phyloP scores from a whole-genome alignment of 1,140 invertebrate genomes.

The Oreohelix idahoensis region DNA sequence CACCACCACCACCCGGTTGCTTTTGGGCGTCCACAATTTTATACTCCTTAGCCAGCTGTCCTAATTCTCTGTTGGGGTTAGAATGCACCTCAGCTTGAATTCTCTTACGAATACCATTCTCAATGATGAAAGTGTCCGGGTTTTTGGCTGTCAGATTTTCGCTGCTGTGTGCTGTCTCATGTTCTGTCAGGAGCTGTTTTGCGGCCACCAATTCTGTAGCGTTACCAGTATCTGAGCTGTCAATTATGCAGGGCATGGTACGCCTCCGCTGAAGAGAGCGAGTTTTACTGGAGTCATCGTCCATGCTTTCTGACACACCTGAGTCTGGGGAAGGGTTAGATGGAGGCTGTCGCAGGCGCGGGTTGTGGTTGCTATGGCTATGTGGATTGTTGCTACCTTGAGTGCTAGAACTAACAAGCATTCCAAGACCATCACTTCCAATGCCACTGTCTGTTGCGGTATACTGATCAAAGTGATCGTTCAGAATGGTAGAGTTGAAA shows the following conservation, averaged over 20 bases:
- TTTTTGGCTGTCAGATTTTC: constrained; percentile 65
- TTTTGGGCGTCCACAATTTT: constrained; percentile 88
- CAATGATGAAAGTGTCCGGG: constrained; percentile 71
- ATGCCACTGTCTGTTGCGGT: constrained; percentile 77
- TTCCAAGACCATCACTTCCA: constrained; percentile 54
- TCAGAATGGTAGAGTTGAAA: constrained; percentile 73
- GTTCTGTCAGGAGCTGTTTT: constrained; percentile 52
- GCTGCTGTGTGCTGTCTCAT: constrained; percentile 64
- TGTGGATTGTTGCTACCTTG: constrained; percentile 34
- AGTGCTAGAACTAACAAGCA: constrained; percentile 11
- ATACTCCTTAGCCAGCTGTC: constrained; percentile 70
- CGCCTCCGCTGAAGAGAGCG: constrained; percentile 64
- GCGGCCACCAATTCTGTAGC: constrained; percentile 27
- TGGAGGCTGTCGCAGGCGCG: constrained; percentile 35
- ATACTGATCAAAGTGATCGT: constrained; percentile 91
- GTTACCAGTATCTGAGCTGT: constrained; percentile 35
- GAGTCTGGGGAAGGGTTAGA: constrained; percentile 73
- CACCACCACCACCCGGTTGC: constrained; percentile 34
- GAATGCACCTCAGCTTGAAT: constrained; percentile 61
- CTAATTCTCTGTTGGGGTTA: constrained; percentile 68
- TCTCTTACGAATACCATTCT: constrained; percentile 73
- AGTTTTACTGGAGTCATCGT: constrained; percentile 58
- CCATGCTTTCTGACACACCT: constrained; percentile 70
- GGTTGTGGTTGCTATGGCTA: constrained; percentile 43
- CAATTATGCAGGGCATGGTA: constrained; percentile 69